Base-by-base conservation (phyloP, 2,888 invertebrate species). In the Ferdinandea cuprea region DNA sequence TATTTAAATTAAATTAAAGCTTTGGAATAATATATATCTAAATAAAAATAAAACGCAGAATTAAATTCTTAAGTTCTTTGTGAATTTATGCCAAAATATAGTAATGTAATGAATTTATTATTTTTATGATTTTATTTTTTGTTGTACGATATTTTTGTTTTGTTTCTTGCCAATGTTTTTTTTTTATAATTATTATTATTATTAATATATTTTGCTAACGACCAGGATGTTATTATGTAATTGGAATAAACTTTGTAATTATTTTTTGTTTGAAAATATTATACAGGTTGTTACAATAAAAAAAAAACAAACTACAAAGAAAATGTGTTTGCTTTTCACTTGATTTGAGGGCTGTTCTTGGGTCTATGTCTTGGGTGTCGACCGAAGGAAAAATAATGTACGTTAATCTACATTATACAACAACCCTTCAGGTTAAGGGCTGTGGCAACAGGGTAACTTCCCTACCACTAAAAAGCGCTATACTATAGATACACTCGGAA, bases 41-140 rank as follows among this genome's bases (percentile, higher is more conserved):
- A 69, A 35, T 63, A 37, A 40, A 32, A 44, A 9, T 44, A 9
- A 11, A 44, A 19, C 5, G n/a, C n/a, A n/a, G n/a, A 44, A 17
- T 32, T 56, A 32, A 42, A 48, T 73, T 59, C 30, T 44, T 77
- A 61, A 59, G 50, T 71, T 63, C 15, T 65, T 71, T 78, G 46
- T 69, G 50, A 71, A 68, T 44, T 48, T 66, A 72, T 77, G 72
- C 81, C 81, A 83, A 77, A 83, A 77, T 77, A 32, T 71, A 71
- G 50, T 50, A 73, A 46, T 42, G 30, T 35, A 74, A 66, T 32
- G 68, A 63, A 63, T 61, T 69, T 58, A 80, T 76, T 74, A 69
- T 50, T 59, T 28, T 66, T 52, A 66, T 44, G 3, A 19, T 28
- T 40, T 44, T 30, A 0, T 61, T 54, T 59, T 44, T 66, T 35